Base-by-base conservation (phyloP, 2,888 invertebrate species). In the Ormyrus labotus region DNA sequence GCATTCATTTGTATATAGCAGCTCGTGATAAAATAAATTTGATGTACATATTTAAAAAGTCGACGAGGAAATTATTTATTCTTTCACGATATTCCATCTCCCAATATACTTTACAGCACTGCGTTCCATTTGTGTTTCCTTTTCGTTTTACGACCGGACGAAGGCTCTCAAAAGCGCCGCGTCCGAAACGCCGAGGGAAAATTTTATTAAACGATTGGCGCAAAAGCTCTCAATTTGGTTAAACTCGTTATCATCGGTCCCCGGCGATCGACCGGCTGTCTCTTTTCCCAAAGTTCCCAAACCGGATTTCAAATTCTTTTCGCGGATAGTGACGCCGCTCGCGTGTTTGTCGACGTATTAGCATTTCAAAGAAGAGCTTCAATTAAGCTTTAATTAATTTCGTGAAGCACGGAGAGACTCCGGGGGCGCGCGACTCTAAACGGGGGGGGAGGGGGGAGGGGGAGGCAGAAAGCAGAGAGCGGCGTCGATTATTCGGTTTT, bases 331-430 rank as follows among this genome's bases (percentile, higher is more conserved):
- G 53, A 50, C 69, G 69, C 70, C 63, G 82, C 83, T 83, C 83
- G 83, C 84, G 86, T 88, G 89, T 90, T 90, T 90, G 89, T 88
- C 87, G 87, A 88, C 83, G 88, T 87, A 90, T 90, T 90, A 90
- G 88, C 90, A 90, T 90, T 88, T 90, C 90, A 90, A 90, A 90
- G 90, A 89, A 88, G 87, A 87, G 88, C 87, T 89, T 89, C 89
- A 89, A 90, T 90, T 88, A 90, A 90, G 87, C 84, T 87, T 89
- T 89, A 90, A 90, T 90, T 89, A 90, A 90, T 89, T 89, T 89
- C 88, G 88, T 88, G 87, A 87, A 87, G 85, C 86, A 84, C 84
- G 83, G 84, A 85, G 85, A 83, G 80, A 82, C 83, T 81, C 81
- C 83, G 81, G 64, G 82, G 80, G 80, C 70, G 81, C 34, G 34